Base-by-base conservation (phyloP, 2,113 vertebrate species). In the Megaceryle maxima region DNA sequence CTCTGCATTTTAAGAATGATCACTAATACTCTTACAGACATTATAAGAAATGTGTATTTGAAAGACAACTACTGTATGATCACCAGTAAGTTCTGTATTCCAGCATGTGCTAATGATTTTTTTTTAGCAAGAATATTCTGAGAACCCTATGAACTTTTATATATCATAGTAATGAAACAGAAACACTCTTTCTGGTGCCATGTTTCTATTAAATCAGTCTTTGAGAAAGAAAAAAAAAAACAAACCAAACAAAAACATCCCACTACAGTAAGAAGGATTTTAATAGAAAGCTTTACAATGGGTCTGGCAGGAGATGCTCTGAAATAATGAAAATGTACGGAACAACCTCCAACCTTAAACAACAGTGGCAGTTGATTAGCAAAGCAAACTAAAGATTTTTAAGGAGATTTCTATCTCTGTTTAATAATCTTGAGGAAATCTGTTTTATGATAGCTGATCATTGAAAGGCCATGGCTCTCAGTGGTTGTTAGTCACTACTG, bases 171-270 rank as follows among this genome's bases (percentile, higher is more conserved):
- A 98, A 97, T 97, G 97, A 98, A 98, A 96, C 76, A 96, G 92
- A 97, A 97, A 97, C 76, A 97, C 96, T 95, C 96, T 94, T 97
- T 98, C 96, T 97, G 96, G 95, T 98, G 97, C 98, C 97, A 98
- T 97, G 91, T 97, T 98, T 97, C 97, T 98, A 98, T 97, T 98
- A 98, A 98, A 97, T 87, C 83, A 95, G 87, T 95, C 94, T 97
- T 97, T 94, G 70, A 62, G 66, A 53, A 88, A 88, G 79, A 60
- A 69, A 78, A 94, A 78, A 94, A 92, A 96, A 97, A 13, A 11
- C 5, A 97, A 93, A 35, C 12, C 26, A 41, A 86, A 95, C 24
- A 13, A 51, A 51, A 51, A 24, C 95, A 96, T 97, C 92, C 95
- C 89, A 89, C 91, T 97, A 88, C 55, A 92, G 89, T 88, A 95